Evolutionary conservation across 2,888 invertebrate species (phyloP), one percentile per base, ranked within the genome.

Genomic region (Scaptomyza caliginosa): DNA sequence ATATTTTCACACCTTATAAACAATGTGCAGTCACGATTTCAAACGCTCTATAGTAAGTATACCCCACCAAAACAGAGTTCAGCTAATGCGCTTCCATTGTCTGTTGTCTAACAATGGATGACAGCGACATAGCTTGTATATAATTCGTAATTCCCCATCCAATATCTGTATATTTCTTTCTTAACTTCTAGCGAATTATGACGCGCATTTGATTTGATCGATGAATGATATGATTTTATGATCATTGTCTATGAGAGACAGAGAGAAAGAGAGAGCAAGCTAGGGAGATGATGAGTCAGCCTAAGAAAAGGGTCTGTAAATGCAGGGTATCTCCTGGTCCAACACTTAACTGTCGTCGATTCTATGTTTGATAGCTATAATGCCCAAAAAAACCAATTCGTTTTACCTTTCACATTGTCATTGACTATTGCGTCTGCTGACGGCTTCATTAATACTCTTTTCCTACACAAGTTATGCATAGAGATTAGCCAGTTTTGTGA

Each of bases 161-260:
- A 59, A 45, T 17, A 43, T 26, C 45, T 34, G 34, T 34, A 28
- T 28, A 17, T 34, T 34, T 43, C 55, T 67, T 55, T 77, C 78
- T 88, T n/a, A n/a, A n/a, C n/a, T 89, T 89, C 89, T 75, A 86
- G 75, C 80, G 89, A 90, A 90, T 89, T 89, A 88, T 90, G 89
- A 89, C 82, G 77, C 76, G 83, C 73, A 58, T 49, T 50, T 58
- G 28, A 57, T 77, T 77, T 81, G 88, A 89, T 87, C 74, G 88
- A 88, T 89, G 89, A 88, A 84, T 83, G 86, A 76, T 82, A 69
- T 65, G 78, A 81, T 78, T 68, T 58, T 54, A 74, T 75, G 68
- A 69, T 74, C 67, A 70, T 77, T 64, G 26, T 63, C 64, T 59
- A 49, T 49, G 58, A 4, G 30, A 54, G 32, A 39, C 39, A 23